A percentile compares a stretch with the other conserved stretches of the same genome.
These are phyloP conservation scores for Holacanthus passer DNA, from an alignment of 2,113 vertebrate species.

Conservation along the genomic window DNA sequence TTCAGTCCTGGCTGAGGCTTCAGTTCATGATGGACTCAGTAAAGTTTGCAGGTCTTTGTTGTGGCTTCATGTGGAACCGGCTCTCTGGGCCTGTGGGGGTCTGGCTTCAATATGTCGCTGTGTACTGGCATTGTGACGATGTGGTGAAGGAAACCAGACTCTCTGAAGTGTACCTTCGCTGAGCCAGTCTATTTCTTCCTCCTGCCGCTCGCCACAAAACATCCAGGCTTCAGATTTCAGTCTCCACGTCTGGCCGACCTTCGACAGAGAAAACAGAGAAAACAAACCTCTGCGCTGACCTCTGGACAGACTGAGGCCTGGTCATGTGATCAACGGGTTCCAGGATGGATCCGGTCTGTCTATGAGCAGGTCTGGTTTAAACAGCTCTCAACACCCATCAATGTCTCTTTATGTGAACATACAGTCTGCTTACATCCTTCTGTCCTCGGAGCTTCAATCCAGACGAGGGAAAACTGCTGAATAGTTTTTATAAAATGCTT, in stretches of 20 bases:
- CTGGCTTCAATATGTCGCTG: slow-evolving; percentile 96
- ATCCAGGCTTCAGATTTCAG: slow-evolving; percentile 47
- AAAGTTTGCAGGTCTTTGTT: slow-evolving; percentile 89
- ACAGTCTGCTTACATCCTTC: no score
- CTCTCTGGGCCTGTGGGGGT: slow-evolving; percentile 85
- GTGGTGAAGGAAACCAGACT: slow-evolving; percentile 93
- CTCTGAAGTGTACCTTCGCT: slow-evolving; percentile 89
- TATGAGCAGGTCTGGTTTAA: neutral
- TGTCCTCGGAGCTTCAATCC: no score
- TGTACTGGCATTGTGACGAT: slow-evolving; percentile 93
- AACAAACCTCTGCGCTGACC: slow-evolving; percentile 30
- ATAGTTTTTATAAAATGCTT: no score
- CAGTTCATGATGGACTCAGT: slow-evolving; percentile 84
- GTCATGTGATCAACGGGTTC: neutral
- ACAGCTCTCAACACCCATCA: neutral
- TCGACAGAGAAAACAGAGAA: slow-evolving; percentile 48
- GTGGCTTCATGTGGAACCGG: slow-evolving; percentile 91
- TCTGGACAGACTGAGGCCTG: neutral
- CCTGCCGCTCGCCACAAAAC: slow-evolving; percentile 65
- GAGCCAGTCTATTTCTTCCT: slow-evolving; percentile 84
- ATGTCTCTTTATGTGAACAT: no score
- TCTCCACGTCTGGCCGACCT: slow-evolving; percentile 43
- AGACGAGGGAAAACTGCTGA: no score
- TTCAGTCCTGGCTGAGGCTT: slow-evolving; percentile 83
- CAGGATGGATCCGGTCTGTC: neutral